Conservation (phyloP, 2,113 vertebrate species). For the Calyptommatus sinebrachiatus region DNA sequence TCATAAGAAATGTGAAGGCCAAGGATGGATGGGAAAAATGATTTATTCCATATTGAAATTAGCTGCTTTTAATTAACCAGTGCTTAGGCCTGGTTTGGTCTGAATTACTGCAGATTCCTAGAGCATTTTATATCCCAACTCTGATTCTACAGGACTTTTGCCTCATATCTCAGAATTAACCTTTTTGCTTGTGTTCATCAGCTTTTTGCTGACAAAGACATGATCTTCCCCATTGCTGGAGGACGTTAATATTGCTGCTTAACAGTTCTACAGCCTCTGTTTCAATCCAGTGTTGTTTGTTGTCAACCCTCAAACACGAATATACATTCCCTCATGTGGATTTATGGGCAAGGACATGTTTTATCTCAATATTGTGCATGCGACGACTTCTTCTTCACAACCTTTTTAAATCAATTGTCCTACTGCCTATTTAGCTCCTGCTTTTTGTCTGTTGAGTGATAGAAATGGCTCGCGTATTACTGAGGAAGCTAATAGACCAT, state of each 20-base stretch:
- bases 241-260: not conserved
- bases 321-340: constrained; percentile 38
- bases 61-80: no score
- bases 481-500: not conserved
- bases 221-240: not conserved
- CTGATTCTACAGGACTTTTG: not conserved
- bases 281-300: constrained; percentile 31
- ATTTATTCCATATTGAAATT: not conserved
- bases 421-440: not conserved
- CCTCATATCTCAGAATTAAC: not conserved
- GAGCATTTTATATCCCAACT: not conserved
- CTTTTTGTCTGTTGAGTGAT: constrained; percentile 2
- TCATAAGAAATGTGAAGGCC: not conserved
- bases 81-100: not conserved
- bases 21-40: not conserved
- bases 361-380: constrained; percentile 45
- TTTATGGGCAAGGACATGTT: constrained; percentile 47
- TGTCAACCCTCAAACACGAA: constrained; percentile 22
- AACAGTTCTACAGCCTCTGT: not conserved
- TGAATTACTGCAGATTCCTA: not conserved
- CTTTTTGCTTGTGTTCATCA: not conserved
- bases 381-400: constrained; percentile 48
- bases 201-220: not conserved
- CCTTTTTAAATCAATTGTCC: constrained; percentile 19
- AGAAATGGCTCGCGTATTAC: not conserved